These are phyloP conservation scores for Cebus imitator DNA, from an alignment of 2,113 vertebrate species.

Conservation along the genomic window DNA sequence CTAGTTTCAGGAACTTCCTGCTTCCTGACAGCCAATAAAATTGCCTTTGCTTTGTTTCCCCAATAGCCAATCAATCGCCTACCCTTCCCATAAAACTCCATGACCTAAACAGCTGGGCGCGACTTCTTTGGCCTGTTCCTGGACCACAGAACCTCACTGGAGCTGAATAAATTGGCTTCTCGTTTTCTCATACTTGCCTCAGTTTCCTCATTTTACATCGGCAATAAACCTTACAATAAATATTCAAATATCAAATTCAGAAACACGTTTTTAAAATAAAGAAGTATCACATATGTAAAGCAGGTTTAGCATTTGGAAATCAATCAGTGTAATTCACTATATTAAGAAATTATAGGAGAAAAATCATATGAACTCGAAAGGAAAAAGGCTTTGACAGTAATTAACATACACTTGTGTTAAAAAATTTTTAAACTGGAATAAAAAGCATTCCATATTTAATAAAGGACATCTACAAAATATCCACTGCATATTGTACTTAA, in stretches of 20 bases:
- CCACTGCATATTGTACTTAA: not conserved
- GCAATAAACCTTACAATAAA: not conserved
- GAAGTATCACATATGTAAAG: not conserved
- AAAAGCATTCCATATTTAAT: not conserved
- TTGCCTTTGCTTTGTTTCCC: no score
- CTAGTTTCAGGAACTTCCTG: no score
- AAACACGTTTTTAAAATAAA: not conserved
- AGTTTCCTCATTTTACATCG: no score
- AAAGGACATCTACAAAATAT: not conserved
- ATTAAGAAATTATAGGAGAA: not conserved
- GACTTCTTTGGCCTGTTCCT: no score
- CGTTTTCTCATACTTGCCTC: no score
- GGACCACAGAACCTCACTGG: no score
- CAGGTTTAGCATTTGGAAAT: not conserved
- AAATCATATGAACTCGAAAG: not conserved
- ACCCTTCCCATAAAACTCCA: no score
- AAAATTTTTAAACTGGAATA: not conserved
- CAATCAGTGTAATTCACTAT: not conserved
- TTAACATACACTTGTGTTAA: not conserved
- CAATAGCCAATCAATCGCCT: no score
- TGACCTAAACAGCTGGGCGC: no score
- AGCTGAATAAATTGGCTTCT: no score
- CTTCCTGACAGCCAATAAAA: no score
- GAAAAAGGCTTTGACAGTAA: not conserved
- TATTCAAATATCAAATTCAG: not conserved